Evolutionary conservation across 2,113 vertebrate genomes (phyloP).

Genomic region (Hyaena hyaena): DNA sequence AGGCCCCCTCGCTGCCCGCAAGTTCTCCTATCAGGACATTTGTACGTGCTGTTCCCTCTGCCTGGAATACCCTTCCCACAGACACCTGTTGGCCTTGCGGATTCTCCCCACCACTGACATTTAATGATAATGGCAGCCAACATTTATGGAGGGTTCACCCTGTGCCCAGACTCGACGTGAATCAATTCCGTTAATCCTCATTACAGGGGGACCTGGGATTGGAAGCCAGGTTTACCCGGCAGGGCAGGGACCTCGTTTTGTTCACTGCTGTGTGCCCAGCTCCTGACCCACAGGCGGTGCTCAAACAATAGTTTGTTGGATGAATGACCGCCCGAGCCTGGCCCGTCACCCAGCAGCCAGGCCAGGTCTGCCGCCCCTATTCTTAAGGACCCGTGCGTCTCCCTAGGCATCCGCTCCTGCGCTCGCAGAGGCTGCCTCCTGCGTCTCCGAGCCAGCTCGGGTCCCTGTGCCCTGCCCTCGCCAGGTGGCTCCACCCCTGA

Average conservation of each 20-base stretch:
- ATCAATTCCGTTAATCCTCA: neutral
- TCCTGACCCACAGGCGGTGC: neutral
- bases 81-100: neutral
- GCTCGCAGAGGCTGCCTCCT: neutral
- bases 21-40: neutral
- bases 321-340: neutral
- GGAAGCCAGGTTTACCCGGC: neutral
- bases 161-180: neutral
- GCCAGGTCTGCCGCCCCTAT: neutral
- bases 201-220: neutral
- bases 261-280: neutral
- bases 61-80: neutral
- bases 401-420: neutral
- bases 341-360: neutral
- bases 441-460: fast-evolving
- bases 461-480: neutral
- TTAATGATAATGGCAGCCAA: neutral
- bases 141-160: neutral
- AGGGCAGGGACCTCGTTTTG: neutral
- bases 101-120: neutral
- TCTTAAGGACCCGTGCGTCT: neutral
- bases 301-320: neutral
- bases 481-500: neutral
- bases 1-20: neutral
- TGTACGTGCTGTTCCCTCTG: neutral